Conservation (phyloP, 2,797 vertebrate species). For the Siniperca scherzeri region DNA sequence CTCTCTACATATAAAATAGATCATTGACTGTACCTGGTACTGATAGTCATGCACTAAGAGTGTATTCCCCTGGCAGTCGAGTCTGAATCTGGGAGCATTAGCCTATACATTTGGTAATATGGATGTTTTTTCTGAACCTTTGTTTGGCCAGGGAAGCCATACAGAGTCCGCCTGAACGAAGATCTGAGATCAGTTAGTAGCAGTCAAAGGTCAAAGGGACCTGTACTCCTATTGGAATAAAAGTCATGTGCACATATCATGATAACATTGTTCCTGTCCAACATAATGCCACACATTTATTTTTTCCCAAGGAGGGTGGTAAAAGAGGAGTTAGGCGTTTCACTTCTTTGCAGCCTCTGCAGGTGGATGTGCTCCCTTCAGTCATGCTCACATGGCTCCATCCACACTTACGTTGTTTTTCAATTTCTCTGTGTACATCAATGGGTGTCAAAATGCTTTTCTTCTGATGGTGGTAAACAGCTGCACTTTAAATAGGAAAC, state of each 20-base stretch:
- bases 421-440: neutral
- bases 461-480: neutral
- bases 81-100: neutral
- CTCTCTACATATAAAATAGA: neutral
- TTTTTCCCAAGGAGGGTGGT: neutral
- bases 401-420: neutral
- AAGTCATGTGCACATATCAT: neutral
- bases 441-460: neutral
- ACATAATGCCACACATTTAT: neutral
- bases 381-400: neutral
- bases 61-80: neutral
- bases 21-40: neutral
- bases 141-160: neutral
- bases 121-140: neutral
- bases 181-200: neutral
- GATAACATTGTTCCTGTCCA: neutral
- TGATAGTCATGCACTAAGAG: neutral
- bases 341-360: neutral
- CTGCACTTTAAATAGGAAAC: conserved; percentile 8
- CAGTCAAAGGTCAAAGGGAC: too few species aligned
- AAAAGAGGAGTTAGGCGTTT: neutral
- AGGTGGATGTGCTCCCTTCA: neutral
- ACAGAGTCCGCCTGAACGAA: neutral
- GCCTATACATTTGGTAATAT: neutral
- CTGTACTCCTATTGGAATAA: neutral